phyloP scores from a whole-genome alignment of 1,140 invertebrate species.

The Meloidogyne hapla region DNA sequence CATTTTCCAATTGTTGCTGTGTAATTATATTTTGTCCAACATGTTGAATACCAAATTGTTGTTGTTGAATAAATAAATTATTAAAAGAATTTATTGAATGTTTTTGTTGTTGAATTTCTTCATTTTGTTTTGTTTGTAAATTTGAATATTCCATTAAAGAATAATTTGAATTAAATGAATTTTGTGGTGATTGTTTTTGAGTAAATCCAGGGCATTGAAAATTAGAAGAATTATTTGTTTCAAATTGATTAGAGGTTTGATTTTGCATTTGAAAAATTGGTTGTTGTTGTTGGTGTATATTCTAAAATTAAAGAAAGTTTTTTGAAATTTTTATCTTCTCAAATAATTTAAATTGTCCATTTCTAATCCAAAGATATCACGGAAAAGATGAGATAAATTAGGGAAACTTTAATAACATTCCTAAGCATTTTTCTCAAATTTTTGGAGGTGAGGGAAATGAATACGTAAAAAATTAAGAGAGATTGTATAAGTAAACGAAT shows the following conservation, averaged over 20 bases:
- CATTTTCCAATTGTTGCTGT: neutral
- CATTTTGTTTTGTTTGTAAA: neutral
- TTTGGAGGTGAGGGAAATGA: too few relatives aligned
- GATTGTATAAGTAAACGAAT: too few relatives aligned
- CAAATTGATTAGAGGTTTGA: neutral
- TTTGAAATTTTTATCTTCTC: too few relatives aligned
- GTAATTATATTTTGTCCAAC: neutral
- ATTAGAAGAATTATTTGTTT: too few relatives aligned
- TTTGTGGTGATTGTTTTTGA: neutral
- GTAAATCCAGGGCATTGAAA: too few relatives aligned
- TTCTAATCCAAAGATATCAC: too few relatives aligned
- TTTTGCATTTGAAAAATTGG: neutral
- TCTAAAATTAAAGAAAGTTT: neutral
- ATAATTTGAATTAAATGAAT: neutral
- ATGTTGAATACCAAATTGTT: neutral
- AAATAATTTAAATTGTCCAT: too few relatives aligned
- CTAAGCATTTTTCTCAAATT: too few relatives aligned
- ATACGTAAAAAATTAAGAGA: too few relatives aligned
- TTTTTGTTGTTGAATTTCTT: neutral
- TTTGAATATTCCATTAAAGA: too few relatives aligned
- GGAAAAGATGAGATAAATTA: too few relatives aligned
- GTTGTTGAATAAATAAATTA: neutral
- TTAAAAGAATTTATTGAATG: neutral
- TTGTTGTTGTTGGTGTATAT: neutral
- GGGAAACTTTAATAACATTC: too few relatives aligned